These are phyloP conservation scores for Bryconaethiops microstoma DNA, from an alignment of 2,797 vertebrate species.

Conservation along the genomic window DNA sequence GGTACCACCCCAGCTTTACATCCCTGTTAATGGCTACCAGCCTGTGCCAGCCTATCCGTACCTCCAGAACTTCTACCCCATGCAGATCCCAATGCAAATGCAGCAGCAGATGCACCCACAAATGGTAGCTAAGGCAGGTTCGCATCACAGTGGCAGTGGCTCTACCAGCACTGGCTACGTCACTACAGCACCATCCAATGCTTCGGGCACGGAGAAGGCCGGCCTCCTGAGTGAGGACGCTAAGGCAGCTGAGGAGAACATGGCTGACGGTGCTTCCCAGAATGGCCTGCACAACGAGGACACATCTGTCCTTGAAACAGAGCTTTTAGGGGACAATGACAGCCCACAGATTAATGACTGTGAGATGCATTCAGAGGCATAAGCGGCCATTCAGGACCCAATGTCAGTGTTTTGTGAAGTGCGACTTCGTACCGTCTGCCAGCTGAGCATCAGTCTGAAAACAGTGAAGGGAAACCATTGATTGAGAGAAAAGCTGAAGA, in stretches of 20 bases:
- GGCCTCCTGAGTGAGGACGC: conserved; percentile 79
- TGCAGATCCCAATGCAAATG: conserved; percentile 94
- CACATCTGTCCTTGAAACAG: conserved; percentile 87
- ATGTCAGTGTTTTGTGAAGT: conserved; percentile 53
- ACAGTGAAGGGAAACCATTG: conserved; percentile 67
- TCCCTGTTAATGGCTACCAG: conserved; percentile 96
- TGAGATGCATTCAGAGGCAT: conserved; percentile 80
- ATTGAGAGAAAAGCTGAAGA: conserved; percentile 64
- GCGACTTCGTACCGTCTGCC: conserved; percentile 53
- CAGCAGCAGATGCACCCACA: conserved; percentile 88
- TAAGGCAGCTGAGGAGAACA: conserved; percentile 73
- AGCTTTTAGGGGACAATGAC: conserved; percentile 89
- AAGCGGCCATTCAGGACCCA: conserved; percentile 50
- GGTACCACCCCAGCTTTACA: conserved; percentile 92
- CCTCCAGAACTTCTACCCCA: conserved; percentile 94
- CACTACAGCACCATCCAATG: conserved; percentile 90
- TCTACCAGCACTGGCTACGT: conserved; percentile 96
- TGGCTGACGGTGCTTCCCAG: conserved; percentile 76
- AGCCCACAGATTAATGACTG: conserved; percentile 79
- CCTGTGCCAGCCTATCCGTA: conserved; percentile 93
- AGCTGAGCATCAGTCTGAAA: conserved; percentile 50
- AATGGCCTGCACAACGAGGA: conserved; percentile 80
- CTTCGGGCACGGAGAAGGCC: conserved; percentile 83
- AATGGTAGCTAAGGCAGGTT: conserved; percentile 86
- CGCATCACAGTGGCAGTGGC: conserved; percentile 94